Percentiles rank a stretch among this genome's conserved stretches.
phyloP scores from a whole-genome alignment of 2,797 vertebrate genomes.

The Philypnodon macrostomus region DNA sequence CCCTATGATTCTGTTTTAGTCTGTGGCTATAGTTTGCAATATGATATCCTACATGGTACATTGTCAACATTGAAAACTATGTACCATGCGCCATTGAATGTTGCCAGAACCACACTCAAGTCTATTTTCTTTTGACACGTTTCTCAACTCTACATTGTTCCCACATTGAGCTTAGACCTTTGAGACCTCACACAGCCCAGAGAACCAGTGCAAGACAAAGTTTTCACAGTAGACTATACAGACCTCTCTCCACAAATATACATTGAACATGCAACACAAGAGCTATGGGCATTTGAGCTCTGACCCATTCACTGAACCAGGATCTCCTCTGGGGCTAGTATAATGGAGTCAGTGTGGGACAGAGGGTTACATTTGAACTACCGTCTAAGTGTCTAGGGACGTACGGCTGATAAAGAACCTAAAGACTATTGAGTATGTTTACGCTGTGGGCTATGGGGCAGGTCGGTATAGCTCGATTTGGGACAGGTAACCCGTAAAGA shows the following conservation, averaged over 20 bases:
- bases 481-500: neutral
- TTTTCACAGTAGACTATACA: slow-evolving; percentile 49
- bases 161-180: slow-evolving; percentile 14
- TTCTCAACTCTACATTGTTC: neutral
- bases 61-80: neutral
- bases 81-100: neutral
- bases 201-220: slow-evolving; percentile 17
- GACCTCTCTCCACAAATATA: slow-evolving; percentile 50
- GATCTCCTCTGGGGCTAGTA: neutral
- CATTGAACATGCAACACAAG: slow-evolving; percentile 31
- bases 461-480: neutral
- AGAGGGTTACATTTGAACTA: neutral
- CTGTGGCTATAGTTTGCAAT: neutral
- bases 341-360: neutral
- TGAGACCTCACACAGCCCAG: slow-evolving; percentile 32
- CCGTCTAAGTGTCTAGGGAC: neutral
- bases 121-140: neutral
- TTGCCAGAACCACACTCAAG: neutral
- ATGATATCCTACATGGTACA: neutral
- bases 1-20: too few species aligned
- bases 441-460: neutral
- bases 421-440: neutral
- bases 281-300: slow-evolving; percentile 25
- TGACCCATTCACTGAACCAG: slow-evolving; percentile 16
- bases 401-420: neutral